A percentile compares a stretch with the other conserved stretches of the same genome.
These are phyloP conservation scores for Meandrusa payeni DNA, from an alignment of 2,888 invertebrate genomes.

Conservation along the genomic window DNA sequence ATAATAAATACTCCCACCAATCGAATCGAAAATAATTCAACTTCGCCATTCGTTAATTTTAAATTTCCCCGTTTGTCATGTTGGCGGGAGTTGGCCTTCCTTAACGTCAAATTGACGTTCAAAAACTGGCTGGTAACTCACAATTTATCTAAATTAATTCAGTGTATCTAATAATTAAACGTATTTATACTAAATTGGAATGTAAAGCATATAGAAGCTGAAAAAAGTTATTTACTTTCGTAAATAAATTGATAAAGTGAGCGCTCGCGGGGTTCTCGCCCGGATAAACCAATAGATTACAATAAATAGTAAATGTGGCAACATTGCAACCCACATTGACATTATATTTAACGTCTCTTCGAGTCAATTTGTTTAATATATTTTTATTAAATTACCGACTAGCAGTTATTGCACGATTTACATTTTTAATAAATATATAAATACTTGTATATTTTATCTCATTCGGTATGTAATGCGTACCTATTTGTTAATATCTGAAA, in stretches of 20 bases:
- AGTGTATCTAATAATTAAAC: constrained; percentile 60
- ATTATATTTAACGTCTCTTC: constrained; percentile 60
- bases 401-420: constrained; percentile 82
- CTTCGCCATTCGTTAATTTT: constrained; percentile 44
- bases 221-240: constrained; percentile 35
- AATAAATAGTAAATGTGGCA: constrained; percentile 65
- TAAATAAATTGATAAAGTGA: constrained; percentile 37
- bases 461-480: constrained; percentile 78
- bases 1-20: constrained; percentile 41
- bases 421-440: constrained; percentile 81
- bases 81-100: constrained; percentile 20
- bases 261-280: constrained; percentile 36
- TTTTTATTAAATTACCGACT: constrained; percentile 77
- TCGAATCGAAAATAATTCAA: constrained; percentile 40
- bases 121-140: constrained; percentile 52
- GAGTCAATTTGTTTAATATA: constrained; percentile 72
- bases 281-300: constrained; percentile 66
- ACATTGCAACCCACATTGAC: constrained; percentile 43
- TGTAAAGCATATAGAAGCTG: constrained; percentile 63
- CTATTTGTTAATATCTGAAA: constrained; percentile 76
- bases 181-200: constrained; percentile 65
- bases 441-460: constrained; percentile 79
- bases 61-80: constrained; percentile 35
- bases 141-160: constrained; percentile 68
- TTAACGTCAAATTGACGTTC: constrained; percentile 34